A percentile compares a stretch with the other conserved stretches of the same genome.
Evolutionary conservation across 2,797 vertebrate species (phyloP).

Genomic region (Labroides dimidiatus): DNA sequence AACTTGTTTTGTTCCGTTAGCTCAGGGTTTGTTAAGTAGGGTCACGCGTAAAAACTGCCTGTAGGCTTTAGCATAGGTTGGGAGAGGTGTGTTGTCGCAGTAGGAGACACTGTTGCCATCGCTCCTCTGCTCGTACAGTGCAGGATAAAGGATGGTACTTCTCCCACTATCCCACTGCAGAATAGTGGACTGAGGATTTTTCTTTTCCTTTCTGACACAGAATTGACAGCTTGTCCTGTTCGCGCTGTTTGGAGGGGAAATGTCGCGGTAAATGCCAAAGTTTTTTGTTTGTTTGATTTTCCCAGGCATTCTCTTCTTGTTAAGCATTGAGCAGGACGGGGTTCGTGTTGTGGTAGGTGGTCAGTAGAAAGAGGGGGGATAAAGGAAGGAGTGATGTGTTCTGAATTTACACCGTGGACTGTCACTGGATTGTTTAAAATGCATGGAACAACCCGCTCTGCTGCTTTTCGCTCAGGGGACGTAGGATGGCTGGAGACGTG

Average conservation of each 20-base stretch:
- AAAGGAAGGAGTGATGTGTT: constrained; percentile 53
- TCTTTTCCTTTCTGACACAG: neutral
- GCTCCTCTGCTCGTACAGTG: constrained; percentile 28
- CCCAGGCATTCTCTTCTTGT: constrained; percentile 17
- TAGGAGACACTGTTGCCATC: constrained; percentile 41
- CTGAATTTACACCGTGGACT: constrained; percentile 58
- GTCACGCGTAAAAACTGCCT: neutral
- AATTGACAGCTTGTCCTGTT: constrained; percentile 40
- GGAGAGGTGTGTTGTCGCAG: constrained; percentile 57
- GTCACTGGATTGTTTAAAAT: constrained; percentile 36
- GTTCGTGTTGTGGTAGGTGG: constrained; percentile 39
- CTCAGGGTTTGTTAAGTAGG: constrained; percentile 1
- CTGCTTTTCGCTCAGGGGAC: constrained; percentile 40
- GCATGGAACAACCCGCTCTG: constrained; percentile 48
- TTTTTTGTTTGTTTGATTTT: constrained; percentile 50
- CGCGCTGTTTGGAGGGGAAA: constrained; percentile 28
- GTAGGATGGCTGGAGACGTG: constrained; percentile 65
- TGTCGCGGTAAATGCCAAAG: constrained; percentile 56
- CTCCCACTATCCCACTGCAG: constrained; percentile 35
- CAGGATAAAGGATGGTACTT: constrained; percentile 20
- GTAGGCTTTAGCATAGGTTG: constrained; percentile 43
- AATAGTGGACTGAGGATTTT: constrained; percentile 7
- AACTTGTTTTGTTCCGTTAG: neutral
- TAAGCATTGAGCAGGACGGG: constrained; percentile 27
- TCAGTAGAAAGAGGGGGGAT: constrained; percentile 36